Evolutionary conservation across 2,797 vertebrate species (phyloP).

Genomic region (Spea hammondii): DNA sequence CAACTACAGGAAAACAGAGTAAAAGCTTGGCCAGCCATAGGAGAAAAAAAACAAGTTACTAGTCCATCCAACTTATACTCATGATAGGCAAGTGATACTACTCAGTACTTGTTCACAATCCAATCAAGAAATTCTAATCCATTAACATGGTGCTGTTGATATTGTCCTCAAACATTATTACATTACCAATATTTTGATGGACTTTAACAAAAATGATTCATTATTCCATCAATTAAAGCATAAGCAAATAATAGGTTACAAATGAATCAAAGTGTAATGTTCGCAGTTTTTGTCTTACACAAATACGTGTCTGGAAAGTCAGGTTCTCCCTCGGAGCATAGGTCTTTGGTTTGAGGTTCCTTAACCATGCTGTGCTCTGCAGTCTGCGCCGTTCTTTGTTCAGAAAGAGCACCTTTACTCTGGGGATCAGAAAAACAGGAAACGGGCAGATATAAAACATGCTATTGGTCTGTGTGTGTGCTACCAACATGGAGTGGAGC

Average conservation of each 20-base stretch:
- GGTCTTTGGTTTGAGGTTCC: conserved; percentile 43
- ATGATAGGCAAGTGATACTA: no score
- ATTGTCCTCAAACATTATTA: no score
- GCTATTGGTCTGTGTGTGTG: no score
- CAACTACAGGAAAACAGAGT: conserved; percentile 55
- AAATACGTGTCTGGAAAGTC: not conserved
- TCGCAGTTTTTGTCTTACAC: conserved; percentile 3
- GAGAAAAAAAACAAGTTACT: not conserved
- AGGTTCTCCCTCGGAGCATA: not conserved
- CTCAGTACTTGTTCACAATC: no score
- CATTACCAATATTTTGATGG: no score
- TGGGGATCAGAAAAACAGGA: conserved; percentile 47
- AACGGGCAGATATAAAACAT: no score
- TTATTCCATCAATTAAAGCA: not conserved
- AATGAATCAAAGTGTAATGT: not conserved
- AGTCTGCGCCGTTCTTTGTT: conserved; percentile 12
- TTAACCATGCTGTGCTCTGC: not conserved
- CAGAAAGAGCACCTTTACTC: conserved; percentile 45
- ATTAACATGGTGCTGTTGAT: no score
- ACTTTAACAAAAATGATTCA: no score
- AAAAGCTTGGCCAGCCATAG: not conserved
- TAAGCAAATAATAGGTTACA: not conserved
- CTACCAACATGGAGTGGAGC: no score
- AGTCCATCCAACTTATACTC: no score
- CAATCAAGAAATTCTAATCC: no score